A percentile compares a stretch with the other conserved stretches of the same genome.
Conservation (phyloP, 2,888 invertebrate genomes). For the Gari tellinella region DNA sequence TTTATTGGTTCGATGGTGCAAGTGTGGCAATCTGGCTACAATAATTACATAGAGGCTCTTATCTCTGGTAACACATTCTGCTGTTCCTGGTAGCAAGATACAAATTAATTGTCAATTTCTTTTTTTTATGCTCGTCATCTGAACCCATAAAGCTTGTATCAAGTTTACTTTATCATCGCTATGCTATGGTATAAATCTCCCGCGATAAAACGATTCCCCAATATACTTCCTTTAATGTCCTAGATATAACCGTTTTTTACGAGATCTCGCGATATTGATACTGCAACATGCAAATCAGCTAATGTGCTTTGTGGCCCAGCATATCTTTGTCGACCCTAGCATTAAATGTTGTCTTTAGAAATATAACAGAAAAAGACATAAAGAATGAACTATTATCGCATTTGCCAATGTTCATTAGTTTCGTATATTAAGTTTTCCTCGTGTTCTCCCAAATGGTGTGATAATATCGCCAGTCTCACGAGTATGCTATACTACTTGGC, state of each 20-base stretch:
- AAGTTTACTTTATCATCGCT: constrained; percentile 49
- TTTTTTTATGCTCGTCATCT: constrained; percentile 35
- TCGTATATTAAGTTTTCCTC: constrained; percentile 32
- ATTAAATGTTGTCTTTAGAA: constrained; percentile 2
- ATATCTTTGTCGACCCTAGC: too few relatives aligned
- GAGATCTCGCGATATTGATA: constrained; percentile 8
- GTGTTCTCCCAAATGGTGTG: constrained; percentile 18
- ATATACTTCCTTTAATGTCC: constrained; percentile 19
- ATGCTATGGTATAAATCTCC: constrained; percentile 19
- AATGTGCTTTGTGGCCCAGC: constrained; percentile 7
- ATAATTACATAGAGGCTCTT: constrained; percentile 26
- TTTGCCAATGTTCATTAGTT: constrained; percentile 37
- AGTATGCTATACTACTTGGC: constrained; percentile 22
- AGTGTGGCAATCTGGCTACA: too few relatives aligned
- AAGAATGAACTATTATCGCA: constrained; percentile 34
- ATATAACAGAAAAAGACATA: constrained; percentile 22
- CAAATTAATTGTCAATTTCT: constrained; percentile 38
- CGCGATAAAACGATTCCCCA: constrained; percentile 18
- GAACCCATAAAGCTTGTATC: constrained; percentile 45
- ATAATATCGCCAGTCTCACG: constrained; percentile 28
- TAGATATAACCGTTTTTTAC: constrained; percentile 15
- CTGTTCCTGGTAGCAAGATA: constrained; percentile 5
- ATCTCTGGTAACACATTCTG: constrained; percentile 29
- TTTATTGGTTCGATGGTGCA: too few relatives aligned
- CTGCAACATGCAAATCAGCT: constrained; percentile 21